phyloP scores from a whole-genome alignment of 2,888 invertebrate genomes.

The Drosophila rubida region DNA sequence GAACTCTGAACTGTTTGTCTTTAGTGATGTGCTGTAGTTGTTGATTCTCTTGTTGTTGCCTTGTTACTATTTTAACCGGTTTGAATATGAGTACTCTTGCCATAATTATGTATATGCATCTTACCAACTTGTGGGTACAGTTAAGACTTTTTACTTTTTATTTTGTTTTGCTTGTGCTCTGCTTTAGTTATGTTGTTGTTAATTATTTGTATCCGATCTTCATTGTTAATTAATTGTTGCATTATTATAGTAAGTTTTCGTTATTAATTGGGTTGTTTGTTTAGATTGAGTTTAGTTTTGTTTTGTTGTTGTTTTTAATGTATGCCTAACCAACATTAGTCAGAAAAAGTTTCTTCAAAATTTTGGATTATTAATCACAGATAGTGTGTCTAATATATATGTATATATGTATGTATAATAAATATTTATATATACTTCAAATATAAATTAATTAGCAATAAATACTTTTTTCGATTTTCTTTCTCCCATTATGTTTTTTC shows the following conservation, averaged over 20 bases:
- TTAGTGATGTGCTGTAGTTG: slow-evolving; percentile 61
- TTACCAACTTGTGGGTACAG: slow-evolving; percentile 30
- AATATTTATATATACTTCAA: slow-evolving; percentile 80
- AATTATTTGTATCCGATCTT: slow-evolving; percentile 68
- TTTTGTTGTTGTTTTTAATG: slow-evolving; percentile 54
- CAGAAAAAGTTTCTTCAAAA: slow-evolving; percentile 85
- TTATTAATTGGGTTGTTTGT: slow-evolving; percentile 46
- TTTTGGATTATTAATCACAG: slow-evolving; percentile 86
- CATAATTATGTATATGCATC: slow-evolving; percentile 13
- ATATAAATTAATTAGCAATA: slow-evolving; percentile 81
- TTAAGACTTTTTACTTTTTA: slow-evolving; percentile 48
- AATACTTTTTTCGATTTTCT: slow-evolving; percentile 73
- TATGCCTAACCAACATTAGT: slow-evolving; percentile 78
- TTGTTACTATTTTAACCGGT: slow-evolving; percentile 33
- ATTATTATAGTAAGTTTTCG: slow-evolving; percentile 57
- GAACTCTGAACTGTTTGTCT: slow-evolving; percentile 46
- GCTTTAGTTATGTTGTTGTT: slow-evolving; percentile 45
- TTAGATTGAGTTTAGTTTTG: slow-evolving; percentile 48
- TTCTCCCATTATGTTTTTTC: slow-evolving; percentile 18
- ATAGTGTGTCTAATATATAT: slow-evolving; percentile 85
- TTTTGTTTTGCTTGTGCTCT: slow-evolving; percentile 49
- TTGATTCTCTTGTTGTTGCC: slow-evolving; percentile 35
- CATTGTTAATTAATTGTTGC: slow-evolving; percentile 62
- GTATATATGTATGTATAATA: slow-evolving; percentile 75
- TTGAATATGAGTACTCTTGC: slow-evolving; percentile 13